Evolutionary conservation across 2,113 vertebrate genomes (phyloP).

Genomic region (Microtus ochrogaster): DNA sequence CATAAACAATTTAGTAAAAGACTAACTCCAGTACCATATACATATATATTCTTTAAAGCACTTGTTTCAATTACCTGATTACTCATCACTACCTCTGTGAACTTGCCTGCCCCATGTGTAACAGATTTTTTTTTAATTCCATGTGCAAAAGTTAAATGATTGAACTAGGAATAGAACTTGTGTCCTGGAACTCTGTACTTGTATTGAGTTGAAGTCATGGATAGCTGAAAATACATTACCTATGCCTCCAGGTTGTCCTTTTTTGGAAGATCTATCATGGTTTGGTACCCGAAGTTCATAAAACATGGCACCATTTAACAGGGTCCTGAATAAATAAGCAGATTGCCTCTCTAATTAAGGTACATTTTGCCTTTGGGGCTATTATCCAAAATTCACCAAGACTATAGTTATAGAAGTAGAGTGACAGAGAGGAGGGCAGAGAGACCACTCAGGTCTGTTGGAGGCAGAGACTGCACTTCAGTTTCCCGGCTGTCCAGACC

Average conservation of each 20-base stretch:
- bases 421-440: background rate
- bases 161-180: slow-evolving; percentile 9
- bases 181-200: background rate
- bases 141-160: slow-evolving; percentile 1
- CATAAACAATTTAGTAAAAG: slow-evolving; percentile 15
- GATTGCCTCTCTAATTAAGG: slow-evolving; percentile 56
- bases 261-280: background rate
- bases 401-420: background rate
- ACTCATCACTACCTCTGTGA: background rate
- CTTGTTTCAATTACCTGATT: slow-evolving; percentile 21
- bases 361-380: slow-evolving; percentile 69
- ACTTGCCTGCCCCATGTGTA: background rate
- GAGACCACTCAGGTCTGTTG: background rate
- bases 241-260: background rate
- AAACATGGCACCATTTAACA: slow-evolving; percentile 66
- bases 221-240: background rate
- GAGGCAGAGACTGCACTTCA: no score
- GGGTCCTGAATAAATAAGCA: slow-evolving; percentile 79
- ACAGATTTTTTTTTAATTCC: background rate
- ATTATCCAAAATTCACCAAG: slow-evolving; percentile 66
- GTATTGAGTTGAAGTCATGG: background rate
- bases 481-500: no score
- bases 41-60: slow-evolving; percentile 13
- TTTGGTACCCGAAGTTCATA: slow-evolving; percentile 64
- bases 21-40: background rate